A percentile compares a stretch with the other conserved stretches of the same genome.
phyloP scores from a whole-genome alignment of 2,888 invertebrate genomes.

The Ochlodes sylvanus region DNA sequence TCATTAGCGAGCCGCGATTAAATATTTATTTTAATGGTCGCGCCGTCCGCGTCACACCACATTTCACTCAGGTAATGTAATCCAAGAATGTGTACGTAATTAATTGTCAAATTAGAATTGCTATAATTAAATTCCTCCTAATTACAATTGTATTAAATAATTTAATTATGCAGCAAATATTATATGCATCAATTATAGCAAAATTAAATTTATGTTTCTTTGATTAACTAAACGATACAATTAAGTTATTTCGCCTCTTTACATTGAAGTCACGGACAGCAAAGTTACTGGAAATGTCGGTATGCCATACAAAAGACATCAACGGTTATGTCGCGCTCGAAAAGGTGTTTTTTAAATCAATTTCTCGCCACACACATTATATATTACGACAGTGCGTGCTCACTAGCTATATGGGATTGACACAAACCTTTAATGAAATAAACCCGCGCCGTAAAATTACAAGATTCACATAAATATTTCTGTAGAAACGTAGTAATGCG shows the following conservation, averaged over 20 bases:
- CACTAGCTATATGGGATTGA: neutral
- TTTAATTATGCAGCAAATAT: too few relatives aligned
- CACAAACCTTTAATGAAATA: constrained; percentile 11
- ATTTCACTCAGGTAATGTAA: constrained; percentile 13
- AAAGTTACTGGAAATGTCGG: constrained; percentile 11
- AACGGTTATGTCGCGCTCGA: constrained; percentile 40
- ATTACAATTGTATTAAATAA: neutral
- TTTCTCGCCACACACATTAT: constrained; percentile 1
- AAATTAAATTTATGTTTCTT: neutral
- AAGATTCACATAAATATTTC: constrained; percentile 18
- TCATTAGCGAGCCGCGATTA: constrained; percentile 43
- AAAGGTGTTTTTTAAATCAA: neutral
- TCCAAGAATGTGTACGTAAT: constrained; percentile 13
- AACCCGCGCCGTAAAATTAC: constrained; percentile 4
- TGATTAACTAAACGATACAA: neutral
- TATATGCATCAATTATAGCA: too few relatives aligned
- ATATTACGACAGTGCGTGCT: neutral
- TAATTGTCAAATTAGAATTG: constrained; percentile 10
- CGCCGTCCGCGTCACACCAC: neutral
- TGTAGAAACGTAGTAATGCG: constrained; percentile 28
- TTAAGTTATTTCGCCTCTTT: neutral
- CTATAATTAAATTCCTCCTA: constrained; percentile 7
- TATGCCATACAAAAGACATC: constrained; percentile 51
- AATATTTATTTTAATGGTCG: constrained; percentile 40
- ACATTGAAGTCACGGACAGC: neutral